These are phyloP conservation scores for Xestia sexstrigata DNA, from an alignment of 2,888 invertebrate genomes.

Conservation along the genomic window DNA sequence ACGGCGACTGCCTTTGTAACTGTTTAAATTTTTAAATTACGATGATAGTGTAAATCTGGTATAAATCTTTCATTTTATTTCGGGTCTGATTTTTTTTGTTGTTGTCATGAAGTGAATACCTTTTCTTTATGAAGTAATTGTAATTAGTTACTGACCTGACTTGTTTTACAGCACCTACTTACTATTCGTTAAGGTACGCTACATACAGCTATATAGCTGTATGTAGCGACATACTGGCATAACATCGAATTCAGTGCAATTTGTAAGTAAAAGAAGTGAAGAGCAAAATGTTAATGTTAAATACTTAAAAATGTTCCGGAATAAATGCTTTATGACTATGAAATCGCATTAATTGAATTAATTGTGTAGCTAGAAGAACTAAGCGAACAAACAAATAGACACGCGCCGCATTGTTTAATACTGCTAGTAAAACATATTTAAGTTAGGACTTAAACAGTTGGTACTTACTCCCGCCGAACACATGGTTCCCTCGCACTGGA, in stretches of 20 bases:
- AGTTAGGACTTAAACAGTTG: not conserved
- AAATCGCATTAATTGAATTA: not conserved
- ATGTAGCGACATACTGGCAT: not conserved
- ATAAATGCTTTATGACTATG: not conserved
- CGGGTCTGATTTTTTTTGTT: not conserved
- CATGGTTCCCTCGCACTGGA: constrained; percentile 28
- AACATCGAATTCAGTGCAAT: not conserved
- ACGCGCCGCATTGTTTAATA: not conserved
- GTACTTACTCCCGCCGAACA: constrained; percentile 52
- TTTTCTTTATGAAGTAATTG: not conserved
- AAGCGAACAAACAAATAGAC: not conserved
- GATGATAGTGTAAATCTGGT: not conserved
- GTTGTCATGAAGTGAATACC: not conserved
- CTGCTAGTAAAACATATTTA: not conserved
- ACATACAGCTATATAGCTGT: no score
- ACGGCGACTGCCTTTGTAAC: not conserved
- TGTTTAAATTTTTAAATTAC: not conserved
- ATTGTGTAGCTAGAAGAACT: not conserved
- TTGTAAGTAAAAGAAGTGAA: not conserved
- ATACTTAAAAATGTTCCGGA: not conserved
- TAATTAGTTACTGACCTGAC: not conserved
- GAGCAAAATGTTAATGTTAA: no score
- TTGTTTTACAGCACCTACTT: not conserved
- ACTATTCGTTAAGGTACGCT: not conserved
- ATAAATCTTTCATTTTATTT: not conserved